Evolutionary conservation across 2,888 invertebrate genomes (phyloP).

Genomic region (Apodemia zela): DNA sequence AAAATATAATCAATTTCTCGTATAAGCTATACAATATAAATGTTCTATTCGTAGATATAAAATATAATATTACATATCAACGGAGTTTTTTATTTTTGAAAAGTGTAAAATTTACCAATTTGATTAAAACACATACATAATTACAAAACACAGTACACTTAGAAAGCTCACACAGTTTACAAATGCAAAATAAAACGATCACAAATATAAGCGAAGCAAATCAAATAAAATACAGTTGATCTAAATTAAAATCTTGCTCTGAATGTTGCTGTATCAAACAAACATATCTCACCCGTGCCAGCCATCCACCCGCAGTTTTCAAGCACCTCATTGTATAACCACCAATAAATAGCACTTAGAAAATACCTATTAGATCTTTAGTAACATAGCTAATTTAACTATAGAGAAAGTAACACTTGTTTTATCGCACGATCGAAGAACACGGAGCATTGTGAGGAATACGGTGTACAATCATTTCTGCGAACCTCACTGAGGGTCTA

Average conservation of each 20-base stretch:
- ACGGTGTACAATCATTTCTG: conserved; percentile 59
- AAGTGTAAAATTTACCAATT: no score
- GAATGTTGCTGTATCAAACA: conserved; percentile 60
- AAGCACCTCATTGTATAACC: conserved; percentile 74
- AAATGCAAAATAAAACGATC: conserved; percentile 46
- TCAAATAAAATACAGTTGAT: conserved; percentile 62
- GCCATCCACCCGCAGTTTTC: conserved; percentile 75
- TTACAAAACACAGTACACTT: conserved; percentile 19
- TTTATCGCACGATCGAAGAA: conserved; percentile 68
- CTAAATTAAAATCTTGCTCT: conserved; percentile 71
- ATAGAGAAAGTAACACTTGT: conserved; percentile 37
- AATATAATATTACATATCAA: no score
- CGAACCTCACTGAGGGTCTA: conserved; percentile 62
- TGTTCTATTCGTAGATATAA: no score
- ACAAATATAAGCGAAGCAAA: conserved; percentile 57
- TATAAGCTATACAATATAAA: no score
- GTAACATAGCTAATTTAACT: conserved; percentile 37
- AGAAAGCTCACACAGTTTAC: conserved; percentile 22
- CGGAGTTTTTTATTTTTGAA: no score
- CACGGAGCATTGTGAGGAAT: conserved; percentile 60
- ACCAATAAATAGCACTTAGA: conserved; percentile 51
- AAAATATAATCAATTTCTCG: no score
- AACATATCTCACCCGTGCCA: conserved; percentile 73
- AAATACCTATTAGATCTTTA: conserved; percentile 33
- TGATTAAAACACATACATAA: background rate